These are phyloP conservation scores for Holcopasites calliopsidis DNA, from an alignment of 1,140 invertebrate genomes.

Conservation along the genomic window DNA sequence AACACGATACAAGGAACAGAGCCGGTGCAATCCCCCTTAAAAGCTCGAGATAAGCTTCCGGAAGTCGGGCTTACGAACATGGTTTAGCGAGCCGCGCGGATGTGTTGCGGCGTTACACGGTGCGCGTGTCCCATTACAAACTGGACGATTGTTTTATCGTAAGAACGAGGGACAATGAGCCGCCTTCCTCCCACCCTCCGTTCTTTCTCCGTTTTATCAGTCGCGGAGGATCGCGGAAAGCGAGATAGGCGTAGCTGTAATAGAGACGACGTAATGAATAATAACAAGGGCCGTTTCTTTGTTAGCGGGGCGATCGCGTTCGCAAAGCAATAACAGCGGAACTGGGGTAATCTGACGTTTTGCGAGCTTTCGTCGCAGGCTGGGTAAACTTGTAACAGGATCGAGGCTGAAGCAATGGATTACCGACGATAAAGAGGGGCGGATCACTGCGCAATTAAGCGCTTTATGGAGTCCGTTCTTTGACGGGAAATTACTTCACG, in stretches of 20 bases:
- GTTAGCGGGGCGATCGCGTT: neutral
- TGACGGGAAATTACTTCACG: too few relatives aligned
- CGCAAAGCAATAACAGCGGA: neutral
- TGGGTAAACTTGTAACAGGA: neutral
- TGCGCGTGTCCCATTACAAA: conserved; percentile 40
- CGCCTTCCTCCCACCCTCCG: neutral
- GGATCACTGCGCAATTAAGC: too few relatives aligned
- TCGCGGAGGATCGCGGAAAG: too few relatives aligned
- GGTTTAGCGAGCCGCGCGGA: conserved; percentile 35
- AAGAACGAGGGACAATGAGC: conserved; percentile 43
- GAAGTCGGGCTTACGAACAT: conserved; percentile 67
- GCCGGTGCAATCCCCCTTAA: conserved; percentile 53
- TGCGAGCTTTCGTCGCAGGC: neutral
- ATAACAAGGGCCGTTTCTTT: neutral
- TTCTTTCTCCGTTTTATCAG: neutral
- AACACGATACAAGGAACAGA: conserved; percentile 15
- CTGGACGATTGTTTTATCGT: conserved; percentile 62
- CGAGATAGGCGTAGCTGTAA: neutral
- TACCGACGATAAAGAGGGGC: too few relatives aligned
- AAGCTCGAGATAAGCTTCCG: conserved; percentile 67
- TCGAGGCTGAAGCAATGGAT: too few relatives aligned
- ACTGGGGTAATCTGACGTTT: neutral
- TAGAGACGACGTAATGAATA: neutral
- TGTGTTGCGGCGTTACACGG: too few relatives aligned
- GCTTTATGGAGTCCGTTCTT: too few relatives aligned